Evolutionary conservation across 2,113 vertebrate genomes (phyloP).

Genomic region (Atlantisia rogersi): DNA sequence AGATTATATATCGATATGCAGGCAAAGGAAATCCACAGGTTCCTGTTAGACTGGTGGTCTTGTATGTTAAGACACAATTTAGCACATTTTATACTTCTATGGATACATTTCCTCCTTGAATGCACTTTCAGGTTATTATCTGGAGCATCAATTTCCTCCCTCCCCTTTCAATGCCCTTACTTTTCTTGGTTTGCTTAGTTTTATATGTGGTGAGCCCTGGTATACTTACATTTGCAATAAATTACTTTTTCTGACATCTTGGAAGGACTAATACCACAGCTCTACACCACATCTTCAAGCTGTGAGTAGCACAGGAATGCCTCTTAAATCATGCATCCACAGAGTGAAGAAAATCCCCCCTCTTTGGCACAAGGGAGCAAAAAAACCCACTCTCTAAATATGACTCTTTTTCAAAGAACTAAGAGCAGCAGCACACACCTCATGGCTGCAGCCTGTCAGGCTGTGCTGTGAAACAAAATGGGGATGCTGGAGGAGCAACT

Average conservation of each 20-base stretch:
- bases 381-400: neutral
- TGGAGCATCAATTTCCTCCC: neutral
- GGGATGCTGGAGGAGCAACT: neutral
- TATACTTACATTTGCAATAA: neutral
- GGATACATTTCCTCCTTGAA: neutral
- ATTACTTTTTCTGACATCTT: neutral
- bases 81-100: neutral
- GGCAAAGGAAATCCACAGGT: neutral
- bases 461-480: neutral
- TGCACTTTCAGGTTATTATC: neutral
- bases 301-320: neutral
- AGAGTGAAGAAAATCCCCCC: neutral
- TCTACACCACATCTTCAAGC: neutral
- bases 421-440: neutral
- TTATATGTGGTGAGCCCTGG: neutral
- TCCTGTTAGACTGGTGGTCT: neutral
- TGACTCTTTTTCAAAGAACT: accelerated
- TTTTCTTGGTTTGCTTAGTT: neutral
- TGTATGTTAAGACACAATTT: neutral
- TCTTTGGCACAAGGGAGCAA: neutral
- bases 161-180: neutral
- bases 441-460: neutral
- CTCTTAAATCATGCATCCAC: neutral
- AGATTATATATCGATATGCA: neutral
- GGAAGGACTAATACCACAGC: neutral